Base-by-base conservation (phyloP, 2,888 invertebrate species). In the Trissolcus brochymenae region DNA sequence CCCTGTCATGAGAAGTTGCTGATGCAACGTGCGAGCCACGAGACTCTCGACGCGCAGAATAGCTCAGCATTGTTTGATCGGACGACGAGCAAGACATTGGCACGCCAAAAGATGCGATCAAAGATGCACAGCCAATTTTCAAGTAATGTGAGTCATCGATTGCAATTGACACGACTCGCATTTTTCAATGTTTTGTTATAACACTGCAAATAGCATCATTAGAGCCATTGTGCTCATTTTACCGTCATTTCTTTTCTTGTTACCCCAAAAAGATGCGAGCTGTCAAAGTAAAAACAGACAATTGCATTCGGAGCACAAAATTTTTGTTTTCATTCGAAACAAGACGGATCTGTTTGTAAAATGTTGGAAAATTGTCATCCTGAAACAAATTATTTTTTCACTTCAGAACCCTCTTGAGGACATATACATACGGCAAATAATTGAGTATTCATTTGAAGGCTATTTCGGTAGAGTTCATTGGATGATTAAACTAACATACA, bases 21-120 rank as follows among this genome's bases (percentile, higher is more conserved):
- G 76, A 77, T 64, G 77, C 76, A 80, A 79, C 67, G 17, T 64
- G 62, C 62, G 55, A 76, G 70, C 72, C 57, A 64, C 53, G 66
- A 54, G 62, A 41, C 65, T 68, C 62, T 25, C 25, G 56, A 66
- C 60, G 82, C 60, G 82, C 79, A 81, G 83, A 83, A 81, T 80
- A 83, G 83, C 82, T 81, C 56, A 79, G 82, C 64, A 85, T 85
- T 85, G 84, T 85, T 82, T 81, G 64, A 60, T 73, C 78, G 80
- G 25, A 83, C 81, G 81, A 84, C 79, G 83, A 84, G 80, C 81
- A 80, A 84, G 84, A 81, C 82, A 80, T 84, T 65, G 66, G 25
- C 41, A 57, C 70, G 62, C 25, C 35, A 35, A n/a, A n/a, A 25
- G 60, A 50, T 41, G 67, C 62, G 79, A 66, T 71, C 55, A 72